Percentiles rank a stretch among this genome's conserved stretches.
Conservation (phyloP, 2,888 invertebrate species). For the Steinernema hermaphroditum region DNA sequence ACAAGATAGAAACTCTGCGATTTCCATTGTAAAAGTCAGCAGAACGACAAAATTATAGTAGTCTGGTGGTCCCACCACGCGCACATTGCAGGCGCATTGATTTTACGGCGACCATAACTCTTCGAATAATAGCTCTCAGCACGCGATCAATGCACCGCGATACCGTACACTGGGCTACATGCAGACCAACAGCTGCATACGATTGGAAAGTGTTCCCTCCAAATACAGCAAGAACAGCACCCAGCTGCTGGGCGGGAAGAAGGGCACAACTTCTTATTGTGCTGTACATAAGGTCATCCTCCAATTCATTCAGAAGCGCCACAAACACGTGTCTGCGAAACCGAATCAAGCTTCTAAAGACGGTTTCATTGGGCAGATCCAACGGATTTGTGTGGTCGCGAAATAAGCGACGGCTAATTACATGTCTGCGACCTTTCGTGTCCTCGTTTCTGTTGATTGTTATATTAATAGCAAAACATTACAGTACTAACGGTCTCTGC, state of each 20-base stretch:
- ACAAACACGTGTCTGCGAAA: not conserved
- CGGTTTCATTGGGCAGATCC: not conserved
- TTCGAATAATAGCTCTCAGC: not conserved
- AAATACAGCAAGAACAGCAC: not conserved
- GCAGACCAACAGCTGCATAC: not conserved
- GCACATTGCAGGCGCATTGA: too few relatives aligned
- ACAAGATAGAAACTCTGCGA: too few relatives aligned
- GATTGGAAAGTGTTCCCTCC: not conserved
- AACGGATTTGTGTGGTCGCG: constrained; percentile 4
- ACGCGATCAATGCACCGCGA: not conserved
- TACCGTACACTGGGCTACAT: not conserved
- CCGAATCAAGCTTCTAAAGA: not conserved
- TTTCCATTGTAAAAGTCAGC: too few relatives aligned
- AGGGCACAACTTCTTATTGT: not conserved
- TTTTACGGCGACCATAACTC: not conserved
- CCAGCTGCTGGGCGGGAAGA: not conserved
- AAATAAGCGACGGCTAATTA: too few relatives aligned
- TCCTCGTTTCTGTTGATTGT: too few relatives aligned
- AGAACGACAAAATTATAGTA: too few relatives aligned
- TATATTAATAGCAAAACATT: too few relatives aligned
- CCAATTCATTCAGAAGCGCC: not conserved
- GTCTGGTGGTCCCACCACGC: too few relatives aligned
- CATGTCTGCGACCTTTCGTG: too few relatives aligned
- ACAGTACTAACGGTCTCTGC: too few relatives aligned
- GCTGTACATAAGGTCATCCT: not conserved